Conservation (phyloP, 2,113 vertebrate genomes). For the Dicrurus megarhynchus region DNA sequence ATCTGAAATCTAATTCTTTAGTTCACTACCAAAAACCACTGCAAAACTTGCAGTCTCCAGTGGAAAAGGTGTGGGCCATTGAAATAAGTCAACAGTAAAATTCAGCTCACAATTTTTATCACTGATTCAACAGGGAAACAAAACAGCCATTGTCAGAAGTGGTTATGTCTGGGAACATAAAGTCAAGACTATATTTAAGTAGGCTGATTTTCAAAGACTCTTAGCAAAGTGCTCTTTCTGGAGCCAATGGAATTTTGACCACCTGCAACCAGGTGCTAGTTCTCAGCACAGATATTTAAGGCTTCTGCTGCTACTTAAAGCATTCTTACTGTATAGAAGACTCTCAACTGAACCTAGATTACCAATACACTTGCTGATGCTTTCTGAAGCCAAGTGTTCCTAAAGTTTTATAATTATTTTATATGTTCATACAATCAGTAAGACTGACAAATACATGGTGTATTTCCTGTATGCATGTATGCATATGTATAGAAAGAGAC, state of each 20-base stretch:
- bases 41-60: not conserved
- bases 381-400: not conserved
- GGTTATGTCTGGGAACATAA: not conserved
- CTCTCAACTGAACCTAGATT: accelerated
- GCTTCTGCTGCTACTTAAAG: not conserved
- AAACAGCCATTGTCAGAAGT: conserved; percentile 49
- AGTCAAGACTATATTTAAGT: conserved; percentile 8
- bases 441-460: not conserved
- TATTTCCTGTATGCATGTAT: not conserved
- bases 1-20: not conserved
- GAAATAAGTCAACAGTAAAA: conserved; percentile 44
- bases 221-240: conserved; percentile 9
- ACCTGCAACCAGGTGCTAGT: not conserved
- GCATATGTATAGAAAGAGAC: not conserved
- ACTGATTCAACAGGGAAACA: conserved; percentile 50
- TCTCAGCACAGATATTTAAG: not conserved
- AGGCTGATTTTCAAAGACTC: not conserved
- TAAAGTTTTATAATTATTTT: not conserved
- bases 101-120: conserved; percentile 36
- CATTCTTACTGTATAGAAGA: not conserved
- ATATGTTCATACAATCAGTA: not conserved
- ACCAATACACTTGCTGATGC: not conserved
- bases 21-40: not conserved
- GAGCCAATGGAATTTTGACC: not conserved
- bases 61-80: not conserved